phyloP scores from a whole-genome alignment of 1,140 invertebrate species.

The Brachionus rubens region DNA sequence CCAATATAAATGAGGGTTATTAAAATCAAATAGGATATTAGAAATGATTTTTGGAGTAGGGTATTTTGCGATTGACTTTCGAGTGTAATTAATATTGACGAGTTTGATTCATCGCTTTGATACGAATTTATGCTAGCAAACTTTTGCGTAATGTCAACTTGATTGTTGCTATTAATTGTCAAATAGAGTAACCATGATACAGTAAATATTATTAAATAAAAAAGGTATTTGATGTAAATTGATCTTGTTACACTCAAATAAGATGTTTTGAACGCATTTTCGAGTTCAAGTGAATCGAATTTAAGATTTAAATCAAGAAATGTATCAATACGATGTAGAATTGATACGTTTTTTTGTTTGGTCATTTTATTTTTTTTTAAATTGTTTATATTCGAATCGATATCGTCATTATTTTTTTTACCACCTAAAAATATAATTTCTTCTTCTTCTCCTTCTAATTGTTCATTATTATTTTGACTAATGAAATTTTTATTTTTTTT shows the following conservation, averaged over 20 bases:
- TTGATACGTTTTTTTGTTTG: neutral
- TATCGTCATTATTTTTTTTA: neutral
- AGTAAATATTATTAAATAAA: neutral
- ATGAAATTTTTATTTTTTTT: constrained; percentile 15
- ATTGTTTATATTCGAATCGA: constrained; percentile 5
- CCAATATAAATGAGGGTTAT: neutral
- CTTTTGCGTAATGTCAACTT: neutral
- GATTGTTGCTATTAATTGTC: neutral
- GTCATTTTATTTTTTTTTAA: constrained; percentile 2
- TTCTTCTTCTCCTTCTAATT: neutral
- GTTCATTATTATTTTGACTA: neutral
- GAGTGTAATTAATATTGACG: neutral
- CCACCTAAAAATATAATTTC: neutral
- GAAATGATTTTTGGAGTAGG: neutral
- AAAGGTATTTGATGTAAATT: constrained; percentile 21
- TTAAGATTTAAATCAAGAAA: constrained; percentile 17
- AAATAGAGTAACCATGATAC: constrained; percentile 8
- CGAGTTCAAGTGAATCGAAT: neutral
- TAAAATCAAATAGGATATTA: neutral
- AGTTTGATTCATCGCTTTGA: neutral
- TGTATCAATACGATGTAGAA: neutral
- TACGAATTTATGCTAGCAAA: neutral
- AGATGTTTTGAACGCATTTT: constrained; percentile 19
- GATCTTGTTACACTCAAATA: constrained; percentile 12
- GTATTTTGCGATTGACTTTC: neutral